Conservation (phyloP, 2,797 vertebrate species). For the Salarias fasciatus region DNA sequence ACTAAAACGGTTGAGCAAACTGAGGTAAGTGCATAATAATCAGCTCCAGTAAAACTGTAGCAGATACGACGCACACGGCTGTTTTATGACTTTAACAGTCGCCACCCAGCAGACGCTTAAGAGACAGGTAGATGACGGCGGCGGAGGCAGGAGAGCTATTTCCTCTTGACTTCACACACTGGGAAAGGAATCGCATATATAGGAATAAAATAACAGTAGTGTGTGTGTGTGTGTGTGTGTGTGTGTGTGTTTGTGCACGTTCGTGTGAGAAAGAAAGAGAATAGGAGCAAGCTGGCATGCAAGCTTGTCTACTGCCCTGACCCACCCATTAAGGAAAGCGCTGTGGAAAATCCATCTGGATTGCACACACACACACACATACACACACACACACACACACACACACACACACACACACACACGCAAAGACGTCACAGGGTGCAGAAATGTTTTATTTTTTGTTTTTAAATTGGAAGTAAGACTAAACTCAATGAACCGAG, state of each 20-base stretch:
- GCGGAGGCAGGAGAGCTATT: slow-evolving; percentile 33
- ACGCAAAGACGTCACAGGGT: slow-evolving; percentile 55
- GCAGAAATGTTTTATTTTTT: slow-evolving; percentile 53
- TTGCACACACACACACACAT: background rate
- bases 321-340: slow-evolving; percentile 71
- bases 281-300: slow-evolving; percentile 58
- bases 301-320: slow-evolving; percentile 44
- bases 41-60: too few species aligned
- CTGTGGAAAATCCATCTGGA: slow-evolving; percentile 84
- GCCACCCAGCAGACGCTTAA: background rate
- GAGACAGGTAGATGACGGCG: slow-evolving; percentile 24
- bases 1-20: too few species aligned
- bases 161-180: slow-evolving; percentile 30
- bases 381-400: too few species aligned
- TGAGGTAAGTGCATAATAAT: too few species aligned
- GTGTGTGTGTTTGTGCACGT: slow-evolving; percentile 22
- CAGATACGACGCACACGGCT: too few species aligned
- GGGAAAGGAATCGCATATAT: slow-evolving; percentile 40
- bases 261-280: slow-evolving; percentile 31
- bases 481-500: slow-evolving; percentile 67
- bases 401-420: too few species aligned
- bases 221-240: too few species aligned
- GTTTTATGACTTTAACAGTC: too few species aligned
- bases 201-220: too few species aligned
- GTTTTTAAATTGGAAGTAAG: slow-evolving; percentile 58